Conservation (phyloP, 2,113 vertebrate species). For the Passerina amoena region DNA sequence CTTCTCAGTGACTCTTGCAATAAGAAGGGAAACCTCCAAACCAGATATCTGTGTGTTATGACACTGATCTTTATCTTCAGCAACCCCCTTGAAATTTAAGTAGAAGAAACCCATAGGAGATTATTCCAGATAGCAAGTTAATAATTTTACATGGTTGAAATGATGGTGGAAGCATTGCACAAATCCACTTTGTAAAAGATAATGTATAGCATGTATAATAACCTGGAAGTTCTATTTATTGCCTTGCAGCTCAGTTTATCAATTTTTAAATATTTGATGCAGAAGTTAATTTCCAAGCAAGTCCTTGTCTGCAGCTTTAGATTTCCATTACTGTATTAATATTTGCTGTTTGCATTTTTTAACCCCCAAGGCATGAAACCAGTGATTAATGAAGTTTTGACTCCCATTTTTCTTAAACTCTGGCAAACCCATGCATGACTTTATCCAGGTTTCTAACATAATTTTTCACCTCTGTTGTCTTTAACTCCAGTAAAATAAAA, state of each 20-base stretch:
- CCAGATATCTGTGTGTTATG: background rate
- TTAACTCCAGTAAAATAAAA: background rate
- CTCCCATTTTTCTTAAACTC: background rate
- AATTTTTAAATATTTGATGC: background rate
- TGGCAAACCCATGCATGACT: background rate
- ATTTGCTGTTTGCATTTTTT: background rate
- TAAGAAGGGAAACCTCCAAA: background rate
- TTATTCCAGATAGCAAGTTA: background rate
- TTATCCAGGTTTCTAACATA: background rate
- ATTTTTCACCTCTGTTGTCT: background rate
- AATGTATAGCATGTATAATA: background rate
- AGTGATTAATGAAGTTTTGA: background rate
- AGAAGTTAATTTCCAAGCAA: background rate
- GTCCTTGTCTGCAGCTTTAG: background rate
- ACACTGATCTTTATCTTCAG: background rate
- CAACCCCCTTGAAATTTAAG: background rate
- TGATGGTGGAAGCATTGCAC: background rate
- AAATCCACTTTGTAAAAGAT: background rate
- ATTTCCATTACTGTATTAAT: background rate
- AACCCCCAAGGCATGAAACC: background rate
- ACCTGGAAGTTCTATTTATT: background rate
- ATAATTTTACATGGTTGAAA: background rate
- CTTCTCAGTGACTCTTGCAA: background rate
- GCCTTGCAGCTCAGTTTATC: background rate
- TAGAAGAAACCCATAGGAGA: background rate